phyloP scores from a whole-genome alignment of 1,140 invertebrate species.

The Cydia strobilella region DNA sequence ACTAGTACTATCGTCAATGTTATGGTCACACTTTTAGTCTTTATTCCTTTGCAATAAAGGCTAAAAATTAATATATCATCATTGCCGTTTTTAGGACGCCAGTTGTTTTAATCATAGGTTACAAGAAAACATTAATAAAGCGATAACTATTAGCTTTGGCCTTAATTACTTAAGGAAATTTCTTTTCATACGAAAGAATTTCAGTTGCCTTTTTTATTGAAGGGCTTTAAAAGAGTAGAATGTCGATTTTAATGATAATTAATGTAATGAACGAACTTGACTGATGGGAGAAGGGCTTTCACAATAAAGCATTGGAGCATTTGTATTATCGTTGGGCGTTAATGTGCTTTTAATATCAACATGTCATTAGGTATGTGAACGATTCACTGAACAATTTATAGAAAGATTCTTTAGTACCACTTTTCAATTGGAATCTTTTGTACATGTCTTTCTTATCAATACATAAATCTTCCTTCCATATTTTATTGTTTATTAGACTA shows the following conservation, averaged over 20 bases:
- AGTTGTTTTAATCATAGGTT: slow-evolving; percentile 24
- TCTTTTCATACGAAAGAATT: slow-evolving; percentile 24
- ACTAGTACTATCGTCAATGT: background rate
- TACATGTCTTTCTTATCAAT: background rate
- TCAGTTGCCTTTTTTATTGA: slow-evolving; percentile 25
- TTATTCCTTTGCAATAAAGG: background rate
- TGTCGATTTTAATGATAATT: slow-evolving; percentile 1
- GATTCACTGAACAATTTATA: background rate
- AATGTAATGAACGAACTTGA: slow-evolving; percentile 18
- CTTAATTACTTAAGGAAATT: slow-evolving; percentile 25
- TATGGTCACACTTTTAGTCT: background rate
- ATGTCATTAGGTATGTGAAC: background rate
- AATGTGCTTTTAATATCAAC: slow-evolving; percentile 22
- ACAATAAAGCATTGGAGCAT: background rate
- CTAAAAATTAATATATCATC: background rate
- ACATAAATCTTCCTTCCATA: background rate
- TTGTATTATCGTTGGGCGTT: slow-evolving; percentile 11
- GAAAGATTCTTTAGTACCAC: background rate
- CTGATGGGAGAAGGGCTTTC: slow-evolving; percentile 22
- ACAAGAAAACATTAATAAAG: slow-evolving; percentile 26
- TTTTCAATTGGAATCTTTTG: slow-evolving; percentile 3
- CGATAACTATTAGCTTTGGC: slow-evolving; percentile 19
- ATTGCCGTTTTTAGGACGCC: background rate
- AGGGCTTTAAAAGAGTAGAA: slow-evolving; percentile 17
- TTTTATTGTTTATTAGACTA: background rate